Conservation (phyloP, 1,140 invertebrate species). For the Apolygus lucorum region DNA sequence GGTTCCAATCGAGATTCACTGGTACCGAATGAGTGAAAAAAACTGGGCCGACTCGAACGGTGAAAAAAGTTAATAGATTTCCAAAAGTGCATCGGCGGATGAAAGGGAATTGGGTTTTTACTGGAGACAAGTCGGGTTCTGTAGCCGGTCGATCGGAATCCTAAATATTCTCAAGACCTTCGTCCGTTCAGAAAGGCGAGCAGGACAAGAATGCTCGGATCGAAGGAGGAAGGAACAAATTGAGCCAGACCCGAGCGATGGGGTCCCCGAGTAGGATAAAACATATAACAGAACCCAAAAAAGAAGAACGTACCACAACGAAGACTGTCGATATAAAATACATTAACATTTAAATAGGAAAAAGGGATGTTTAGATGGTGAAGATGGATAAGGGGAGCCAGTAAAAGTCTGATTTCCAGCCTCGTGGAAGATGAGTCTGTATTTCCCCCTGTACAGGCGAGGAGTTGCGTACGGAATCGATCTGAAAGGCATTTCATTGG, state of each 20-base stretch:
- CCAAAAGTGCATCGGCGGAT: constrained; percentile 8
- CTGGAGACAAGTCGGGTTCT: background rate
- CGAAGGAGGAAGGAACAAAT: constrained; percentile 2
- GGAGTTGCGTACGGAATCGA: constrained; percentile 3
- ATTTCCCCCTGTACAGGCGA: background rate
- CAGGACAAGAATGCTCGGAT: background rate
- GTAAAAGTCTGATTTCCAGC: constrained; percentile 11
- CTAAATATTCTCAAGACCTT: background rate
- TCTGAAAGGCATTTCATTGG: constrained; percentile 12
- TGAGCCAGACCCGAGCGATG: constrained; percentile 6
- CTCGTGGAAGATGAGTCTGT: background rate
- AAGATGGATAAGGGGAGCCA: constrained; percentile 4
- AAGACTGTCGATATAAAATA: constrained; percentile 22
- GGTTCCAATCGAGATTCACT: background rate
- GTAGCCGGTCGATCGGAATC: constrained; percentile 8
- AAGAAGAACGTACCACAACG: background rate
- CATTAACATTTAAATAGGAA: constrained; percentile 24
- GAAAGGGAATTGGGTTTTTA: background rate
- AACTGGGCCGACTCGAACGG: background rate
- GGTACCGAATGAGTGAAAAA: background rate
- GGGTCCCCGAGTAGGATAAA: background rate
- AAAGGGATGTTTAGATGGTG: constrained; percentile 17
- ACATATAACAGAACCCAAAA: background rate
- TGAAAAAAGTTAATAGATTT: background rate
- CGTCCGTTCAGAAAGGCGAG: background rate